phyloP scores from a whole-genome alignment of 2,888 invertebrate species.

The Oscheius sp. region DNA sequence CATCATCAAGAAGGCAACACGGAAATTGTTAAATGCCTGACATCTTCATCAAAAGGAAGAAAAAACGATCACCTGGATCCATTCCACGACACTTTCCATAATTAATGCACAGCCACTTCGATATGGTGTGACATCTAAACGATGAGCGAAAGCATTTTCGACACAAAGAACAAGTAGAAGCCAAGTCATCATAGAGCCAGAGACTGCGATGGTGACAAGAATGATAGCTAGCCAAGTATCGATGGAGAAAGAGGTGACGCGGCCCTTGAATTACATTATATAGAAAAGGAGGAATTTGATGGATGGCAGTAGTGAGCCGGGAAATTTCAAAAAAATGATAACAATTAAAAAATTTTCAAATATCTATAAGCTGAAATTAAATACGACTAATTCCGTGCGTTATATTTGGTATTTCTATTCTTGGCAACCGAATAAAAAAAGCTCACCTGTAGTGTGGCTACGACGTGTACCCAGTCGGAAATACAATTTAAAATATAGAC shows the following conservation, averaged over 20 bases:
- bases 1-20: slow-evolving; percentile 69
- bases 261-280: slow-evolving; percentile 55
- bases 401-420: too few species aligned
- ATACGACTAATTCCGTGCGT: too few species aligned
- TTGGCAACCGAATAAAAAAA: too few species aligned
- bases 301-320: too few species aligned
- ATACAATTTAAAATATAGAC: slow-evolving; percentile 63
- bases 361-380: too few species aligned
- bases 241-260: slow-evolving; percentile 66
- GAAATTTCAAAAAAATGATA: too few species aligned
- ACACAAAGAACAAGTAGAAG: slow-evolving; percentile 69
- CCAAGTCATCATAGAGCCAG: slow-evolving; percentile 66
- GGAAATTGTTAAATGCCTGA: slow-evolving; percentile 69
- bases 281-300: too few species aligned
- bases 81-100: slow-evolving; percentile 64
- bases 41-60: not conserved
- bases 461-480: slow-evolving; percentile 69
- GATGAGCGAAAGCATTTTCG: slow-evolving; percentile 70
- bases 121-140: slow-evolving; percentile 66
- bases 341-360: too few species aligned
- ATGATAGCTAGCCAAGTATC: slow-evolving; percentile 61
- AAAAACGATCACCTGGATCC: slow-evolving; percentile 56
- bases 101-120: slow-evolving; percentile 67
- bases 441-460: slow-evolving; percentile 55
- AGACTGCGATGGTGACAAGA: slow-evolving; percentile 54